Percentiles rank a stretch among this genome's conserved stretches.
Evolutionary conservation across 2,113 vertebrate species (phyloP).

Genomic region (Cygnus buccinator): DNA sequence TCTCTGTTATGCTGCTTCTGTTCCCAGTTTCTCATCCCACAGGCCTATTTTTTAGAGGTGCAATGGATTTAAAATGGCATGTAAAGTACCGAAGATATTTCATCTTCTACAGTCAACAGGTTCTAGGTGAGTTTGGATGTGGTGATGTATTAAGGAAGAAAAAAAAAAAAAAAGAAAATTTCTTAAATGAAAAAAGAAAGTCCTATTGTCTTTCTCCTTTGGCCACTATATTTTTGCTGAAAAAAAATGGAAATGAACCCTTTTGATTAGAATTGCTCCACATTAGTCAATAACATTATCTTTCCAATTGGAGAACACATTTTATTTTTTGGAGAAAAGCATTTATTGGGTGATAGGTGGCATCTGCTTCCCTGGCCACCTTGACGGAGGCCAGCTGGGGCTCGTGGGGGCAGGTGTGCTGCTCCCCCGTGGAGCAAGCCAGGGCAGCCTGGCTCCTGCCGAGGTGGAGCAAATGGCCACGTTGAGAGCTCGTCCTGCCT

Average conservation of each 20-base stretch:
- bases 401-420: neutral
- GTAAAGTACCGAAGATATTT: neutral
- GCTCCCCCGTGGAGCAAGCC: neutral
- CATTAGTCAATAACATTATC: neutral
- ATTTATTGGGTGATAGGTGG: neutral
- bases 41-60: neutral
- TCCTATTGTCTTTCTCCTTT: neutral
- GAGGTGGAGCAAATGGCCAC: accelerated
- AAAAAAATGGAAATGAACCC: neutral
- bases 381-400: neutral
- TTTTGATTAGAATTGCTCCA: neutral
- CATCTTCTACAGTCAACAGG: neutral
- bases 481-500: accelerated
- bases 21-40: neutral
- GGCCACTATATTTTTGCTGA: neutral
- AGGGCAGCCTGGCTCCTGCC: neutral
- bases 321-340: too few species aligned
- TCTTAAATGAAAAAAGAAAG: neutral
- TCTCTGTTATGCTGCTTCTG: neutral
- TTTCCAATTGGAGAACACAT: neutral
- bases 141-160: neutral
- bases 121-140: neutral
- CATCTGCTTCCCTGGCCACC: neutral
- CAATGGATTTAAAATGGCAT: neutral
- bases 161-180: too few species aligned